Evolutionary conservation across 2,888 invertebrate species (phyloP).

Genomic region (Geophilus truncorum): DNA sequence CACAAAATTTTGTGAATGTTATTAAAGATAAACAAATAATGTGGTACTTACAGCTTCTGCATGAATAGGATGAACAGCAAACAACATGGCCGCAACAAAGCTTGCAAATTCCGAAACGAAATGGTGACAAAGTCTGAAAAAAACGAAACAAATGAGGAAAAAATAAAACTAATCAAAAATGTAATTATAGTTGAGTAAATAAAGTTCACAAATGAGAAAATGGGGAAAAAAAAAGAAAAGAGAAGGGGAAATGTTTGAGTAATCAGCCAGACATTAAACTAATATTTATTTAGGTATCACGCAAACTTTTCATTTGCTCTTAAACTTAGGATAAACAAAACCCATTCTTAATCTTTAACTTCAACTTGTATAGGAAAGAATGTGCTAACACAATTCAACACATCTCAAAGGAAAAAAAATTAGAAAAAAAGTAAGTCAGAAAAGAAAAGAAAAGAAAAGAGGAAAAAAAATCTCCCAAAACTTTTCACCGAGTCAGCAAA

Average conservation of each 20-base stretch:
- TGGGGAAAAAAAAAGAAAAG: background rate
- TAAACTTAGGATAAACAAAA: background rate
- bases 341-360: background rate
- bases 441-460: background rate
- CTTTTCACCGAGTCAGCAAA: background rate
- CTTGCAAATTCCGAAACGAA: conserved; percentile 77
- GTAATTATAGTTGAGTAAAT: background rate
- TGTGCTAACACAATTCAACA: conserved; percentile 11
- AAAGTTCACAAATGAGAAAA: background rate
- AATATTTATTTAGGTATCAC: background rate
- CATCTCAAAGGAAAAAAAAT: background rate
- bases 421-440: background rate
- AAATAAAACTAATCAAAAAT: background rate
- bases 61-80: conserved; percentile 94
- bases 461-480: background rate
- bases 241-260: background rate
- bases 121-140: conserved; percentile 20
- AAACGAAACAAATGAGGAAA: background rate
- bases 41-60: conserved; percentile 87
- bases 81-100: conserved; percentile 85
- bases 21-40: too few relatives aligned
- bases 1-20: too few relatives aligned
- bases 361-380: background rate
- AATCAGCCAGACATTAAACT: background rate
- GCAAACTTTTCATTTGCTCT: background rate